Base-by-base conservation (phyloP, 2,113 vertebrate genomes). In the Zosterops borbonicus region DNA sequence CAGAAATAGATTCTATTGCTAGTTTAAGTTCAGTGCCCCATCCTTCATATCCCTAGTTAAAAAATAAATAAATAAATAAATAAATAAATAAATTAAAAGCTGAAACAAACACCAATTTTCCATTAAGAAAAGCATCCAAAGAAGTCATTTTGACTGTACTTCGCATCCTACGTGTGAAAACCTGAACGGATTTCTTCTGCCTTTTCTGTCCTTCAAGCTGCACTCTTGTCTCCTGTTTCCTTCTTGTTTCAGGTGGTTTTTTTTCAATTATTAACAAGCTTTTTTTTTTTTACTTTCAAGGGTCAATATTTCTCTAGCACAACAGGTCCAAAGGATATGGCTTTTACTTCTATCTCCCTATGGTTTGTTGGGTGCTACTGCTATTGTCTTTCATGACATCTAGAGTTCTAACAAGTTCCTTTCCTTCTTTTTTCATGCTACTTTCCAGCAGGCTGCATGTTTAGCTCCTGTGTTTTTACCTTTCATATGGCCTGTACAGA, bases 161-260 rank as follows among this genome's bases (percentile, higher is more conserved):
- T 44, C 0, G 0, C 19, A 59, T 18, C 7, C 52, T 12, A 56
- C 4, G 7, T 6, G 0, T 47, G 37, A 18, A 62, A 64, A 74
- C 16, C 27, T 5, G 29, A 78, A 19, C 33, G 7, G 21, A 39
- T 47, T 76, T 70, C n/a, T 86, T 23, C 35, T 74, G 14, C 27
- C 6, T n/a, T 62, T 86, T 62, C 33, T 37, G 9, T 69, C 12
- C 49, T 71, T 52, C 67, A 85, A 28, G 17, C 8, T 41, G 14
- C 13, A 18, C 5, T 80, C 16, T 62, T 70, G 3, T 55, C 11
- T 88, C 12, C 18, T 74, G n/a, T 6, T 69, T 47, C 25, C 25
- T 56, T 83, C 52, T 47, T 77, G 33, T 50, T 94, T 73, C 31
- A 29, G 35, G 76, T 92, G 11, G 39, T 88, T 69, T 29, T 74